These are phyloP conservation scores for Goniozus legneri DNA, from an alignment of 1,140 invertebrate genomes.

Conservation along the genomic window DNA sequence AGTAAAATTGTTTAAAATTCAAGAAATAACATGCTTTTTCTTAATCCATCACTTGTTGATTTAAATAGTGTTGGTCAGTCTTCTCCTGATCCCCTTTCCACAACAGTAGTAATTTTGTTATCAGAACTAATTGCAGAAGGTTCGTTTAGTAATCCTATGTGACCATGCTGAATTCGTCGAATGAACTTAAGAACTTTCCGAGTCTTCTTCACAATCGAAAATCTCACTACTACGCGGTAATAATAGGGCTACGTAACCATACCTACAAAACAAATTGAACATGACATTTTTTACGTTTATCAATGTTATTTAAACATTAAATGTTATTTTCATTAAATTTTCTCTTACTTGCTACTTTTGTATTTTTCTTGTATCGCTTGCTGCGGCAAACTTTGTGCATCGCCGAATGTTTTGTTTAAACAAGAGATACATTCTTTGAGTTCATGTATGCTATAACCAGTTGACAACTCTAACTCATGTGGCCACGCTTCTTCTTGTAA, in stretches of 20 bases:
- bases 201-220: constrained; percentile 41
- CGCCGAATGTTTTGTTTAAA: constrained; percentile 67
- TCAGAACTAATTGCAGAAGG: no score
- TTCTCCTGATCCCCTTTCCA: no score
- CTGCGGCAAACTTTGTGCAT: constrained; percentile 65
- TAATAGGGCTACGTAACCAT: constrained; percentile 45
- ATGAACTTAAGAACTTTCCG: constrained; percentile 42
- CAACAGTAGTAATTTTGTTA: no score
- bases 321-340: neutral
- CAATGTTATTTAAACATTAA: neutral
- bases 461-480: constrained; percentile 59
- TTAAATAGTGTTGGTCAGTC: no score
- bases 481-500: constrained; percentile 67
- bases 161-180: no score
- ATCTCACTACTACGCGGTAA: constrained; percentile 43
- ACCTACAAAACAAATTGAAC: constrained; percentile 31
- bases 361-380: constrained; percentile 85
- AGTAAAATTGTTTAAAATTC: no score
- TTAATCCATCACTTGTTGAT: no score
- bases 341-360: constrained; percentile 65
- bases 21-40: no score
- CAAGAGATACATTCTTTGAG: constrained; percentile 66
- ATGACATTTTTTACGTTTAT: neutral
- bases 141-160: no score
- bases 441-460: constrained; percentile 68